These are phyloP conservation scores for Glareola pratincola DNA, from an alignment of 2,113 vertebrate genomes.

Conservation along the genomic window DNA sequence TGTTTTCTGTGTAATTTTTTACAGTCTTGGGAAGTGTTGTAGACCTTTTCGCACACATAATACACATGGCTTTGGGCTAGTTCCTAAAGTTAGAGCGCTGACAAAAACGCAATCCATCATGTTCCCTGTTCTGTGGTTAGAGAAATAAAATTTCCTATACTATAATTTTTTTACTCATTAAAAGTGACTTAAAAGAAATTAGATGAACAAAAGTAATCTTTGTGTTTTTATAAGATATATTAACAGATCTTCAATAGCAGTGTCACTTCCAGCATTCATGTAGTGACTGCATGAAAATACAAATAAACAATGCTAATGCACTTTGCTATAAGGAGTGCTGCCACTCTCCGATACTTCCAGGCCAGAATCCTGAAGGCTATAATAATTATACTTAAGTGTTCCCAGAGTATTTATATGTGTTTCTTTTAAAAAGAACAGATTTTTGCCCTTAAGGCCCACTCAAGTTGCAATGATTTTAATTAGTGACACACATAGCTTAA, in stretches of 20 bases:
- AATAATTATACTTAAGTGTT: conserved; percentile 55
- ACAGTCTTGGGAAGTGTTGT: not conserved
- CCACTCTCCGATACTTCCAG: not conserved
- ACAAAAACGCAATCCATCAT: not conserved
- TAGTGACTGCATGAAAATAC: not conserved
- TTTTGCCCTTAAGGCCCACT: conserved; percentile 43
- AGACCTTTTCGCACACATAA: not conserved
- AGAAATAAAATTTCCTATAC: not conserved
- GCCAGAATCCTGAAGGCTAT: not conserved
- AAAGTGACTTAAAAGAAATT: not conserved
- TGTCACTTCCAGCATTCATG: not conserved
- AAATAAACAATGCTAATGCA: conserved; percentile 14
- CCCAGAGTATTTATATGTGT: not conserved
- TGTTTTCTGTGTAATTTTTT: not conserved
- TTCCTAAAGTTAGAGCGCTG: not conserved
- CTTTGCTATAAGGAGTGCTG: not conserved
- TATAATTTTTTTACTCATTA: not conserved
- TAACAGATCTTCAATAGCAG: not conserved
- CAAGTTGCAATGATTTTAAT: conserved; percentile 42
- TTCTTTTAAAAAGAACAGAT: conserved; percentile 33
- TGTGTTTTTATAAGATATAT: not conserved
- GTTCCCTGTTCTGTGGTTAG: not conserved
- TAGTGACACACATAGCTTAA: conserved; percentile 29
- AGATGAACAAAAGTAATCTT: not conserved
- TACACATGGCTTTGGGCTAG: not conserved